Conservation (phyloP, 2,888 invertebrate genomes). For the Drosophila melanocephala region DNA sequence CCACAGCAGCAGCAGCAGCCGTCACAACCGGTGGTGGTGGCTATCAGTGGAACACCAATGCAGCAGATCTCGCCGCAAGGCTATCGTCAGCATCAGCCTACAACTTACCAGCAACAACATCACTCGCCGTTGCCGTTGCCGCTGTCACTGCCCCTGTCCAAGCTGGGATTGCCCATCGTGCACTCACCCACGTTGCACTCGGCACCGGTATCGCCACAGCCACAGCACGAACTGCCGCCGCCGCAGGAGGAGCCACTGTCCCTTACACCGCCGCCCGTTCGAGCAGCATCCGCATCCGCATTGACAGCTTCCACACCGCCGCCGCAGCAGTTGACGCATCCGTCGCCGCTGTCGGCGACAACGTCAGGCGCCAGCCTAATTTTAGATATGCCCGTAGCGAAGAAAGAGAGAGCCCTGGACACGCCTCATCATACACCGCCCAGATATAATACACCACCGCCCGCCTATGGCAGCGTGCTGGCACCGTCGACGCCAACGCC, state of each 20-base stretch:
- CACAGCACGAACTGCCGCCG: slow-evolving; percentile 67
- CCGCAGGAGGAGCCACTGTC: slow-evolving; percentile 80
- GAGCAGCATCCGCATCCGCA: slow-evolving; percentile 57
- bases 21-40: slow-evolving; percentile 35
- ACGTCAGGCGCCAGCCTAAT: slow-evolving; percentile 45
- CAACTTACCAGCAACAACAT: slow-evolving; percentile 50
- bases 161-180: slow-evolving; percentile 52
- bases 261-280: slow-evolving; percentile 59
- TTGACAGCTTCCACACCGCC: slow-evolving; percentile 51
- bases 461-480: slow-evolving; percentile 57
- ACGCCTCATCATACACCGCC: slow-evolving; percentile 71
- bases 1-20: slow-evolving; percentile 55
- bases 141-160: slow-evolving; percentile 45
- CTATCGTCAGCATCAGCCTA: slow-evolving; percentile 44
- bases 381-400: slow-evolving; percentile 47
- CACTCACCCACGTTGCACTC: slow-evolving; percentile 68
- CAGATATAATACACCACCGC: slow-evolving; percentile 69
- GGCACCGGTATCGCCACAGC: slow-evolving; percentile 61
- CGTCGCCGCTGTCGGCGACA: slow-evolving; percentile 36
- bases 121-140: slow-evolving; percentile 47
- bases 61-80: slow-evolving; percentile 70
- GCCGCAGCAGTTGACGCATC: slow-evolving; percentile 10
- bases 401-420: slow-evolving; percentile 59
- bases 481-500: slow-evolving; percentile 50
- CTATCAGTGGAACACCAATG: slow-evolving; percentile 56